Evolutionary conservation across 2,113 vertebrate species (phyloP), one percentile per base, ranked within the genome.

Genomic region (Saguinus imperator): DNA sequence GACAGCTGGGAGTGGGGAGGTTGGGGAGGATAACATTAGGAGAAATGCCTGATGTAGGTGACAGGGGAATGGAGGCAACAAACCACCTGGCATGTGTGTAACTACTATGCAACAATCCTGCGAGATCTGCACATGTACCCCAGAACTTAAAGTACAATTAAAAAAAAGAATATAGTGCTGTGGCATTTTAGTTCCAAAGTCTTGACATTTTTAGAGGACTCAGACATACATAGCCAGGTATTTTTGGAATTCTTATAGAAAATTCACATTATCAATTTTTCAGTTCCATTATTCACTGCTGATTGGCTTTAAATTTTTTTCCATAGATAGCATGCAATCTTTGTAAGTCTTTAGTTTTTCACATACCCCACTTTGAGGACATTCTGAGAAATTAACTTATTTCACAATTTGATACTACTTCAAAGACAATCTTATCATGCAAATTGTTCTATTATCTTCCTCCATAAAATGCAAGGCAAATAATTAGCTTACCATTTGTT

Each of bases 311-410:
- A 70, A 80, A 48, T n/a, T 29, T 4, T 1, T 55, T 58, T 68
- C 23, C 40, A 21, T 58, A 11, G 18, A 18, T 21, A 50, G 20
- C 43, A 25, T 23, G 6, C 21, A 58, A 55, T 77, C 43, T 87
- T 95, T n/a, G n/a, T n/a, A n/a, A n/a, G 43, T 37, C 35, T 92
- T 94, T 57, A 37, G 10, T 58, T 86, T 92, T 95, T 91, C 29
- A 64, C 29, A 95, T 57, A 13, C 1, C 1, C n/a, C 23, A 50
- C 23, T 70, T 77, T 75, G 66, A 84, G 40, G 70, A 13, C 18
- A 73, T 45, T 32, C 21, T 64, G 17, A 87, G 3, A 45, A 88
- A 84, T 87, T 94, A 84, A 1, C 83, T 52, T 87, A 37, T 76
- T 95, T 94, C 55, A 85, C 17, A 58, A 72, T 85, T 90, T 77